Evolutionary conservation across 2,797 vertebrate genomes (phyloP), one percentile per base, ranked within the genome.

Genomic region (Falco peregrinus): DNA sequence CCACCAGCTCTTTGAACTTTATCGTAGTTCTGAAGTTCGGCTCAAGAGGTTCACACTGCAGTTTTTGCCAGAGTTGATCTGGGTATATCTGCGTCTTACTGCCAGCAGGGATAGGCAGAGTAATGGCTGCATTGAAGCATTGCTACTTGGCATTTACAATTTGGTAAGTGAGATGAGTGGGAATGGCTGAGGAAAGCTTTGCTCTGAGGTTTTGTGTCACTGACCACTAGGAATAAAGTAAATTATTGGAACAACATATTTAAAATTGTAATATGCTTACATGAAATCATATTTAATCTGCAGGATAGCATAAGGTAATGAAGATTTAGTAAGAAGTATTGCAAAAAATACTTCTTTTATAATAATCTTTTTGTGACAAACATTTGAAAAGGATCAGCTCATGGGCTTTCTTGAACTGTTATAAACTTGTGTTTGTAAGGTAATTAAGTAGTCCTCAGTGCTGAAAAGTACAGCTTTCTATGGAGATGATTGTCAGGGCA

Each of bases 61-160:
- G 83, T 99, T 99, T 94, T 98, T 99, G 90, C 99, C 99, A 7
- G 99, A 99, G 97, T 96, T 99, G 96, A 98, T 99, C 95, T 99
- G 99, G 99, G 99, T 99, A 51, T 99, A 99, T 94, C 98, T 99
- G 92, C 98, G 99, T 35, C 97, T 99, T 90, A 99, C 99, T 43
- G 98, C 99, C 97, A 99, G 99, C 97, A 98, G 99, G 94, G 99
- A 99, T 93, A 98, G 99, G 59, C 99, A 99, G 97, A 99, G 98
- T 95, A 99, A 99, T 35, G 99, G 99, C 47, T 99, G 99, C 98
- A 99, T 99, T 67, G 99, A 99, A 97, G 99, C 99, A 20, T 95
- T 99, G 71, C 98, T 99, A 67, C 98, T 99, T 95, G 99, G 99
- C 95, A 99, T 99, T 97, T 99, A 99, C 89, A 99, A 99, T 97